Base-by-base conservation (phyloP, 2,797 vertebrate genomes). In the Betta splendens region DNA sequence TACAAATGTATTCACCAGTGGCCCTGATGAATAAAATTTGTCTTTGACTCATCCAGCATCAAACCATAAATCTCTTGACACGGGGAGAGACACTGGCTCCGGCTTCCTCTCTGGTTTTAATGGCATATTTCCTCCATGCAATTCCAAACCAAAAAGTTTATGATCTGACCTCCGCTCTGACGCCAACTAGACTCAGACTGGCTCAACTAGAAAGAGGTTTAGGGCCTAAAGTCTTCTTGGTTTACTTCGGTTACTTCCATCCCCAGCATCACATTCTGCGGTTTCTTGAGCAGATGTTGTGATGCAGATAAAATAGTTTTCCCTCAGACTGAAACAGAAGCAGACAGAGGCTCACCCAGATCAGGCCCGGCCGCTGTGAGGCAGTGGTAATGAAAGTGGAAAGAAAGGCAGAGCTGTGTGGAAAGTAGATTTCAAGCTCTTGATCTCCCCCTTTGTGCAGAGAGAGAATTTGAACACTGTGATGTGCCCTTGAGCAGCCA, bases 341-440 rank as follows among this genome's bases (percentile, higher is more conserved):
- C 12, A 7, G n/a, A 3, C 35, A 11, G 32, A 10, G 57, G 53
- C 53, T 69, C 23, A 39, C 9, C 38, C 45, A 17, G 21, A 49
- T 7, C 1, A 35, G 5, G 36, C 46, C 17, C 35, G 5, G 36
- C 46, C 17, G 28, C 32, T 52, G 29, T 52, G 12, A 58, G 11
- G 18, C 38, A 0, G 20, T 33, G 40, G 25, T 35, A n/a, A 15
- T 48, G 37, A 20, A 44, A 35, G 18, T 53, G 28, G 37, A 59
- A 33, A 16, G 54, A 21, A 50, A 55, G 13, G 22, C 44, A 40
- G 32, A 32, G 25, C 51, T 46, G 38, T 40, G 20, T 44, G 29
- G 36, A 63, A 66, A 64, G 5, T 15, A 31, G 35, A 39, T 69
- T 47, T 64, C 10, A 53, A 66, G 26, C 21, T 22, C 38, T 76